Evolutionary conservation across 92 coral and sea anemone species (phyloP).

Genomic region (Heliopora coerulea): DNA sequence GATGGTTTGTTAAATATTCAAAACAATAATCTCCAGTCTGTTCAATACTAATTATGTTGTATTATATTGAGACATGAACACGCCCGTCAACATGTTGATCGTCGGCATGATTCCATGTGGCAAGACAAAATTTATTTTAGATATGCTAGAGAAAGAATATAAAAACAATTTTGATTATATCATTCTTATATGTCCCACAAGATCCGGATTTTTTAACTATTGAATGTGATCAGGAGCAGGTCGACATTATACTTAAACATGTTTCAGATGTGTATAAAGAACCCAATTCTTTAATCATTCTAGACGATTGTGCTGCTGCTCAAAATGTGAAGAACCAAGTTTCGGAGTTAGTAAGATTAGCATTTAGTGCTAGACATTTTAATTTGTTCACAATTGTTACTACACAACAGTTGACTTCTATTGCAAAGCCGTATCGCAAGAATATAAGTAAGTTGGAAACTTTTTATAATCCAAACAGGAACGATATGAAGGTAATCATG

Average conservation of each 20-base stretch:
- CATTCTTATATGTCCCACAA: conserved; percentile 4
- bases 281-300: neutral
- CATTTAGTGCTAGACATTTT: conserved; percentile 31
- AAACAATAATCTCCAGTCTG: conserved; percentile 21
- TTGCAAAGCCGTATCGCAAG: conserved; percentile 26
- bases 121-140: conserved; percentile 20
- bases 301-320: conserved; percentile 8
- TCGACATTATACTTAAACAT: neutral
- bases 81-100: conserved; percentile 22
- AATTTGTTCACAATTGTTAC: conserved; percentile 11
- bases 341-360: neutral
- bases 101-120: conserved; percentile 30
- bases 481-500: conserved; percentile 27
- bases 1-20: conserved; percentile 30
- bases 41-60: conserved; percentile 13
- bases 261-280: neutral
- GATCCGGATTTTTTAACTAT: neutral
- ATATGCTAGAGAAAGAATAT: conserved; percentile 11
- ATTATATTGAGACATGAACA: neutral
- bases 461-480: conserved; percentile 17
- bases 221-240: neutral
- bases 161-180: conserved; percentile 16
- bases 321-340: neutral
- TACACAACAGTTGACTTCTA: conserved; percentile 24
- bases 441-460: conserved; percentile 16